phyloP scores from a whole-genome alignment of 2,113 vertebrate species.

The Orthonyx spaldingii region DNA sequence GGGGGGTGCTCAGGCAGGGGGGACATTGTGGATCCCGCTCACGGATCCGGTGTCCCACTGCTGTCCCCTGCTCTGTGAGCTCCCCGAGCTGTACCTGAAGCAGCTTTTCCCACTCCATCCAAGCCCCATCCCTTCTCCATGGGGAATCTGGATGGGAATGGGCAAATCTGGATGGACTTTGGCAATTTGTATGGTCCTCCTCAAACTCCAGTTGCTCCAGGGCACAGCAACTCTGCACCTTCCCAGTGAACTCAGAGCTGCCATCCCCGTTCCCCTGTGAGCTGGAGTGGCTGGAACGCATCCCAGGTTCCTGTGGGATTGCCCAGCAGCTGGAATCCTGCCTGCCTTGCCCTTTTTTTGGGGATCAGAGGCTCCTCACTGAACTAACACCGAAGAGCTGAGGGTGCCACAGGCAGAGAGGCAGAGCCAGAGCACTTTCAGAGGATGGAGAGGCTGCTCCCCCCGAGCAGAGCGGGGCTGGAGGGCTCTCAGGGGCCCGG shows the following conservation, averaged over 20 bases:
- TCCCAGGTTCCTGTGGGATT: neutral
- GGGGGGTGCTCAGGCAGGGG: rapidly evolving
- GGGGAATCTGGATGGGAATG: neutral
- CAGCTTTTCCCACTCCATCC: neutral
- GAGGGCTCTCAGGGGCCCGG: neutral
- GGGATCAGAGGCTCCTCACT: neutral
- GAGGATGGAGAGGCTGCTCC: neutral
- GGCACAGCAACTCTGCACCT: neutral
- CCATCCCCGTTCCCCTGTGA: neutral
- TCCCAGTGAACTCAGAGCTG: neutral
- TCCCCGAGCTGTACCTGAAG: too few species aligned
- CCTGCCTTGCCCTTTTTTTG: neutral
- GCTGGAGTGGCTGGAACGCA: neutral
- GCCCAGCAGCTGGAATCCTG: neutral
- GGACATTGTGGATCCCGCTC: neutral
- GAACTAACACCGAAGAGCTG: neutral
- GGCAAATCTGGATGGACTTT: neutral
- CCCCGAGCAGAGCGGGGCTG: neutral
- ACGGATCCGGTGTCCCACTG: neutral
- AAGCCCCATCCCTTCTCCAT: neutral
- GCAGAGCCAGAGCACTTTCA: neutral
- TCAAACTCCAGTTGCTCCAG: neutral
- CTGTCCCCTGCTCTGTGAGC: neutral
- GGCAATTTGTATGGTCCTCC: too few species aligned
- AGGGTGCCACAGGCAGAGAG: neutral